Conservation (phyloP, 2,888 invertebrate species). For the Noctua fimbriata region DNA sequence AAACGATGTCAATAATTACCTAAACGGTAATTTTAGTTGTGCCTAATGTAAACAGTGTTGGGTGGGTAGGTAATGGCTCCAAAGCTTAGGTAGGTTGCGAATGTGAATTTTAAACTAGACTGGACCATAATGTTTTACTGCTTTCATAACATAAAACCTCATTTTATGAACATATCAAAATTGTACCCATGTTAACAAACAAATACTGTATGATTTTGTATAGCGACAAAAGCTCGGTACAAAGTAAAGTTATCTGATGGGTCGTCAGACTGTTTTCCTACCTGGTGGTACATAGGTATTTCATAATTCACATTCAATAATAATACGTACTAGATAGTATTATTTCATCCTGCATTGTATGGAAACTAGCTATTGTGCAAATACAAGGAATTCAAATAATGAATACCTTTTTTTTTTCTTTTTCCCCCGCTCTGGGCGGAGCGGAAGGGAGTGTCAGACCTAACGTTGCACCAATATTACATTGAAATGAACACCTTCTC, state of each 20-base stretch:
- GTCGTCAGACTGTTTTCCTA: not conserved
- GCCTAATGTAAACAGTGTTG: not conserved
- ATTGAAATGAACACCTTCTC: not conserved
- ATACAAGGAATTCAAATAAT: not conserved
- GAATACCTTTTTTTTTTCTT: too few relatives aligned
- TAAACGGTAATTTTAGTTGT: slow-evolving; percentile 8
- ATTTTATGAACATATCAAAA: not conserved
- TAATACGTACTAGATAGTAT: not conserved
- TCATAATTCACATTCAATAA: not conserved
- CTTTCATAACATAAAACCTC: not conserved
- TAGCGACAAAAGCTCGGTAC: not conserved
- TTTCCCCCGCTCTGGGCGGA: too few relatives aligned
- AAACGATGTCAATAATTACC: slow-evolving; percentile 17
- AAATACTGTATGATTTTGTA: not conserved
- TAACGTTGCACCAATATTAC: not conserved
- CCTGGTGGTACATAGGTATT: not conserved
- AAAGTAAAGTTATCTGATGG: not conserved
- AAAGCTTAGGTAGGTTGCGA: not conserved
- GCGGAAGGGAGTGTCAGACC: too few relatives aligned
- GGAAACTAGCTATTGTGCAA: not conserved
- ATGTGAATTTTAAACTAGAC: not conserved
- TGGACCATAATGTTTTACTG: not conserved
- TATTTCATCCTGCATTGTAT: not conserved
- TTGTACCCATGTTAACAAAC: not conserved
- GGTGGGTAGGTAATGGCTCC: not conserved